Evolutionary conservation across 1,140 invertebrate species (phyloP), one percentile per base, ranked within the genome.

Genomic region (Camponotus pennsylvanicus): DNA sequence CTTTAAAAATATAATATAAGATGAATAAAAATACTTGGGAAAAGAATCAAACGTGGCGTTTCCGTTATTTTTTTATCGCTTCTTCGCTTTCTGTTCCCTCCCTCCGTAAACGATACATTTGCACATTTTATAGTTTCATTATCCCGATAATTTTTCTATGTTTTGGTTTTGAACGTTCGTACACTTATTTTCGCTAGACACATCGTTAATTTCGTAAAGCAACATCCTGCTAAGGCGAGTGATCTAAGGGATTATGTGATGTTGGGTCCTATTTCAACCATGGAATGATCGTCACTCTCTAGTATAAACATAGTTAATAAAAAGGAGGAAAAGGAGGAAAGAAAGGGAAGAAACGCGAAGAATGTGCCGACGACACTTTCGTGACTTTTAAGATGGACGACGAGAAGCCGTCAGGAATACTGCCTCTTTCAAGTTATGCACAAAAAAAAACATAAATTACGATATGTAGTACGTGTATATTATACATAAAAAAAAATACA

Each of bases 21-120:
- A 89, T 52, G 88, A 93, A 92, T 92, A 93, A 93, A 92, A 92
- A 88, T 92, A 90, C 87, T 91, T 93, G 88, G 73, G 91, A 92
- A 92, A 84, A 88, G 9, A 89, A 85, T 85, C 76, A 89, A 73
- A 84, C 63, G 82, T 91, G 88, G 61, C 76, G 77, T 91, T 91
- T 82, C 84, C 63, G 84, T 91, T 89, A 86, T 84, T 86, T 78
- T 82, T 88, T 63, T 71, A 80, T 55, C 85, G 88, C 76, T 76
- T 76, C 69, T 89, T 55, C 59, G 42, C 77, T 87, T 87, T 67
- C 63, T 63, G 45, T 85, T 87, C 52, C 42, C 63, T 49, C 37
- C 18, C 34, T 45, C 61, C 71, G 63, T 49, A 34, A 52, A 18
- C 37, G 1, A 73, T 11, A 55, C 15, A 32, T 34, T 61, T 34